These are phyloP conservation scores for Gnatocerus cornutus DNA, from an alignment of 2,888 invertebrate genomes.

Conservation along the genomic window DNA sequence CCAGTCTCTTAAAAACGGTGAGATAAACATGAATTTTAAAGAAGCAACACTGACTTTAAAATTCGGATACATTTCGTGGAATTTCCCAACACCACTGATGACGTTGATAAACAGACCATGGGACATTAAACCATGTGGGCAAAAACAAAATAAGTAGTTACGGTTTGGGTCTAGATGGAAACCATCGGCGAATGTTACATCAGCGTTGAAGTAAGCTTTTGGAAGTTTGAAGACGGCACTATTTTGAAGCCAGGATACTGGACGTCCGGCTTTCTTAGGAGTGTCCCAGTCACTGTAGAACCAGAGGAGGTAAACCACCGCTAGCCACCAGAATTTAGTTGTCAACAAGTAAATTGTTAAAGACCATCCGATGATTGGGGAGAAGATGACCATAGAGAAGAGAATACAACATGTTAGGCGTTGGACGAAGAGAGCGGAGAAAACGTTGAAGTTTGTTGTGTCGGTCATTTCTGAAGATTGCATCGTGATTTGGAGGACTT, in stretches of 20 bases:
- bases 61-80: constrained; percentile 72
- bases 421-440: constrained; percentile 73
- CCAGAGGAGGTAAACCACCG: constrained; percentile 78
- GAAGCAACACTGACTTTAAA: constrained; percentile 55
- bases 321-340: constrained; percentile 74
- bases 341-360: constrained; percentile 76
- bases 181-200: constrained; percentile 88
- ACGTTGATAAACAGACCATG: constrained; percentile 87
- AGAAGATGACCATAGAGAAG: constrained; percentile 82
- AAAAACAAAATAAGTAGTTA: constrained; percentile 90
- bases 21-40: not conserved
- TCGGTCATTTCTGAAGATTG: not conserved
- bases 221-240: constrained; percentile 83
- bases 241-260: constrained; percentile 72
- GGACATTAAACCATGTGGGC: constrained; percentile 91
- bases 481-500: too few species aligned
- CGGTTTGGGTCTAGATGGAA: constrained; percentile 84
- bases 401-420: too few species aligned
- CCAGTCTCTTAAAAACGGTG: not conserved
- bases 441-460: not conserved
- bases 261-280: constrained; percentile 74
- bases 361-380: constrained; percentile 53
- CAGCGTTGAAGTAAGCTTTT: constrained; percentile 89
- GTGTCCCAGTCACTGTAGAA: constrained; percentile 76
- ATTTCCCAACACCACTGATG: constrained; percentile 73